Conservation (phyloP, 2,113 vertebrate genomes). For the Prietella phreatophila region DNA sequence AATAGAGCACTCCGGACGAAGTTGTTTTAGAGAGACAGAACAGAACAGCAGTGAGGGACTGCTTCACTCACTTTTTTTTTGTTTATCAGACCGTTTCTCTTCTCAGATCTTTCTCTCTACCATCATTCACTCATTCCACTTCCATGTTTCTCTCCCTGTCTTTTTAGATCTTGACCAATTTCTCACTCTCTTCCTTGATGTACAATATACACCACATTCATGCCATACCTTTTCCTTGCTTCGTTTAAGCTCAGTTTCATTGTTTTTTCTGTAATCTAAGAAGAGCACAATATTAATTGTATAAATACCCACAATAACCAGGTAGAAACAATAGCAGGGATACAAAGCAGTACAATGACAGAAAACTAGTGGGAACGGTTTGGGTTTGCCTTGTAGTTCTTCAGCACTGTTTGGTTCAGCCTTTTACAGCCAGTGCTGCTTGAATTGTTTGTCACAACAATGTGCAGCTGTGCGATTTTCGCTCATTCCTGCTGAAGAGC, state of each 20-base stretch:
- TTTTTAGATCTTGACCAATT: conserved; percentile 7
- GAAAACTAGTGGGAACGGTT: neutral
- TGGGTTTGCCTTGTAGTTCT: neutral
- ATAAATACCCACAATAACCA: neutral
- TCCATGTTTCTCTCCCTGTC: conserved; percentile 2
- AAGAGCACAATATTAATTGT: neutral
- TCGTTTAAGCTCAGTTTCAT: neutral
- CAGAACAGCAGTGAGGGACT: conserved; percentile 16
- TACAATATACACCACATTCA: neutral
- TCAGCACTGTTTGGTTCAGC: neutral
- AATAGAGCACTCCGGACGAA: conserved; percentile 47
- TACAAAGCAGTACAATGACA: neutral
- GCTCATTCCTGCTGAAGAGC: neutral
- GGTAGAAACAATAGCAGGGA: neutral
- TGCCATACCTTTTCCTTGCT: neutral
- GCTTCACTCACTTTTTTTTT: neutral
- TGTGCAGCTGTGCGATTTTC: neutral
- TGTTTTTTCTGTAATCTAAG: neutral
- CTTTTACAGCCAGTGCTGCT: neutral
- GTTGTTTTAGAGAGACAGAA: conserved; percentile 42
- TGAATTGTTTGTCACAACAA: neutral
- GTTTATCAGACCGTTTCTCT: neutral
- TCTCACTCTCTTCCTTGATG: conserved; percentile 7
- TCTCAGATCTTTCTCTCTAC: neutral
- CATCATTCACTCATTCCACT: conserved; percentile 7